Evolutionary conservation across 1,140 invertebrate genomes (phyloP), one percentile per base, ranked within the genome.

Genomic region (Temnothorax nylanderi): DNA sequence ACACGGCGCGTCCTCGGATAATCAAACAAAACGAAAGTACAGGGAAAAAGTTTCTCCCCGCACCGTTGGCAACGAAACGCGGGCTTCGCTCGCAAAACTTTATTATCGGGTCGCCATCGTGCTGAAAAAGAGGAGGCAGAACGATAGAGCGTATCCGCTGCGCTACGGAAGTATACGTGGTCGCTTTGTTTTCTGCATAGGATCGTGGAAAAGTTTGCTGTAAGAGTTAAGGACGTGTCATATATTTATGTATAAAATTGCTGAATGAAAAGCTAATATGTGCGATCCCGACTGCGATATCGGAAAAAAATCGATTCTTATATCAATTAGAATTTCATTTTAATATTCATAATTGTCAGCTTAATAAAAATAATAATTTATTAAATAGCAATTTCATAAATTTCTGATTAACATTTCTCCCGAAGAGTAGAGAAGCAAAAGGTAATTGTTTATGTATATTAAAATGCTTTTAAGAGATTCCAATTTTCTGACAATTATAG

Each of bases 81-180:
- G n/a, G 77, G 77, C n/a, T 81, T 54, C 37, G 34, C 77, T 69
- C 62, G 62, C 62, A 41, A 81, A 81, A 81, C 78, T 81, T 81
- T 81, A 81, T 81, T 81, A 81, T 81, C 77, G n/a, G 62, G 64
- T 81, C 44, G n/a, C 47, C 62, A 69, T 81, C 78, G 51, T 56
- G 49, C 13, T 71, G 37, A 71, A 81, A 81, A 71, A 80, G 60
- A 16, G 32, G 47, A 71, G 64, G 49, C 65, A 56, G 64, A 71
- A 71, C 47, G 77, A 54, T 78, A 47, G 76, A 78, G 18, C 26
- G 62, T 69, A 80, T 71, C 65, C 49, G 65, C 21, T 32, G 3
- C 34, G 56, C 21, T 34, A n/a, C 78, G 78, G 51, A 81, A 81
- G 37, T 81, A 32, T 41, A 44, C 51, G 47, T 34, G 49, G 64